Evolutionary conservation across 2,113 vertebrate genomes (phyloP).

Genomic region (Corythornis vintsioides): DNA sequence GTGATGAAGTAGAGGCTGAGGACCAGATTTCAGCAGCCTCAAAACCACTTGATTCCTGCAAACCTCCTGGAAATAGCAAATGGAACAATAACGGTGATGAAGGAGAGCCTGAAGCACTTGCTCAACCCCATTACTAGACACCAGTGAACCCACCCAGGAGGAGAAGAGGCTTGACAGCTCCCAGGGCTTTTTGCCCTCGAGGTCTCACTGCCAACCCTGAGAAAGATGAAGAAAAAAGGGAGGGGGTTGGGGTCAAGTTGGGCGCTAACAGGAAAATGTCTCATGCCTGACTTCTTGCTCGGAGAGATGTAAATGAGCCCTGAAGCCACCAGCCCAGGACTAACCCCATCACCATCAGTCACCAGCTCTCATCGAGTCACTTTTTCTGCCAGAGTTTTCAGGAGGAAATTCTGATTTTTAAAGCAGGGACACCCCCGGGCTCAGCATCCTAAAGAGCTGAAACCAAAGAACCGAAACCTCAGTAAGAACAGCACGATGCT

Average conservation of each 20-base stretch:
- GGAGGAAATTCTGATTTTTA: conserved; percentile 10
- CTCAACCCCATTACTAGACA: not conserved
- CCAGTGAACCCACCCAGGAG: not conserved
- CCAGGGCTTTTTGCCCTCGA: not conserved
- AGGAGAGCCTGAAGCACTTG: not conserved
- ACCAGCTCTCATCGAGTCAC: not conserved
- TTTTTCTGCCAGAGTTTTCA: not conserved
- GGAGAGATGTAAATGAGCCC: not conserved
- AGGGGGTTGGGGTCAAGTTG: not conserved
- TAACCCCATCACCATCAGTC: rapidly evolving
- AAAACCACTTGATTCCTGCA: not conserved
- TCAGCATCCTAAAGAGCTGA: rapidly evolving
- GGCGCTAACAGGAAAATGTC: not conserved
- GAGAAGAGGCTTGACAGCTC: not conserved
- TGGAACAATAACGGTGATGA: not conserved
- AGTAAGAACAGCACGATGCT: rapidly evolving
- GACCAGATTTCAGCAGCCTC: not conserved
- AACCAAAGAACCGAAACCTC: not conserved
- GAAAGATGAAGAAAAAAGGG: rapidly evolving
- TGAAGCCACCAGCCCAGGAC: not conserved
- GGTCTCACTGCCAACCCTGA: not conserved
- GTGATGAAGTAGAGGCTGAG: not conserved
- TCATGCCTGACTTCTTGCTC: not conserved
- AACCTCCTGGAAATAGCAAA: not conserved
- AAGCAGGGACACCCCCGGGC: not conserved